Percentiles rank a stretch among this genome's conserved stretches.
phyloP scores from a whole-genome alignment of 2,113 vertebrate species.

The Prietella phreatophila region DNA sequence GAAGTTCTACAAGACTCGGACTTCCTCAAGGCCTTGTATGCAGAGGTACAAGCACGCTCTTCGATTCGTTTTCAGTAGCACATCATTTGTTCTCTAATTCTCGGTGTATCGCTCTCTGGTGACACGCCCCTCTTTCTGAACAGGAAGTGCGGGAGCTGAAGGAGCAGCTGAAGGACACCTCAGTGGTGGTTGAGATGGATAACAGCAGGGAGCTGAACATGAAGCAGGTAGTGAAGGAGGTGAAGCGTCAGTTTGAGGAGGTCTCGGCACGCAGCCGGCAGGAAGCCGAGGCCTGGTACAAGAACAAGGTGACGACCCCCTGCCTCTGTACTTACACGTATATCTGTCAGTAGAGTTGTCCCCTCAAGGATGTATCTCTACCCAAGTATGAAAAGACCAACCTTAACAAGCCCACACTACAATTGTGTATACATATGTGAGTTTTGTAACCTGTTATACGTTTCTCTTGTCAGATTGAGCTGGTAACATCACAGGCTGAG shows the following conservation, averaged over 20 bases:
- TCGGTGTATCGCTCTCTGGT: not conserved
- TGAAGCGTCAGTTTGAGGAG: constrained; percentile 79
- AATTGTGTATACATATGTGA: not conserved
- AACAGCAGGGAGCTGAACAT: constrained; percentile 80
- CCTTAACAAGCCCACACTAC: not conserved
- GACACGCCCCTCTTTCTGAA: not conserved
- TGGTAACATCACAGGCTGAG: constrained; percentile 54
- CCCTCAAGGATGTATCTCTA: not conserved
- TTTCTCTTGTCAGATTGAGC: constrained; percentile 62
- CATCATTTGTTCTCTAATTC: not conserved
- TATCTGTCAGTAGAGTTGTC: not conserved
- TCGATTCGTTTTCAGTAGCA: not conserved
- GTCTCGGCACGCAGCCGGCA: constrained; percentile 71
- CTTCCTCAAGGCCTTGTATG: constrained; percentile 74
- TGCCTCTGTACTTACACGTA: not conserved
- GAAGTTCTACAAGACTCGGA: constrained; percentile 67
- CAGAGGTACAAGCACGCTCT: constrained; percentile 67
- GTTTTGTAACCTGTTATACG: not conserved
- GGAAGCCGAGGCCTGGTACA: constrained; percentile 79
- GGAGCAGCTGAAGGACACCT: constrained; percentile 72
- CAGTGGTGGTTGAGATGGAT: constrained; percentile 82
- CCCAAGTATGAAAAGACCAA: not conserved
- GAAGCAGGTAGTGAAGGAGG: constrained; percentile 73
- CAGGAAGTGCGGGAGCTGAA: constrained; percentile 82
- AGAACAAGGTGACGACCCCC: constrained; percentile 72